Conservation (phyloP, 2,113 vertebrate genomes). For the Oenanthe oenanthe region DNA sequence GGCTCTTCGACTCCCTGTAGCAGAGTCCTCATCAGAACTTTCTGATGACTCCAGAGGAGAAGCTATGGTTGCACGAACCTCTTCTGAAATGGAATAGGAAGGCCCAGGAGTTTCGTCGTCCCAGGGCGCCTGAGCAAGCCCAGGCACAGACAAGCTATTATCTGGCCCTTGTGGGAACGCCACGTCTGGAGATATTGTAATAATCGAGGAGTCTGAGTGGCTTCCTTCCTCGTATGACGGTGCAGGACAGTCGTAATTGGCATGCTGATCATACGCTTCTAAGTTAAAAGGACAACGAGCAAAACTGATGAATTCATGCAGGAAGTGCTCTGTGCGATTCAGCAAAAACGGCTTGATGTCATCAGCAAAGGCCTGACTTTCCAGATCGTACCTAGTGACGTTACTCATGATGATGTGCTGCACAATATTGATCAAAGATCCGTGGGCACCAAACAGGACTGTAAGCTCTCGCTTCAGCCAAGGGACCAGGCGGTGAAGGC, state of each 20-base stretch:
- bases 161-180: constrained; percentile 61
- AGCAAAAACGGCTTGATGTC: constrained; percentile 88
- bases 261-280: constrained; percentile 89
- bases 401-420: constrained; percentile 88
- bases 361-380: constrained; percentile 81
- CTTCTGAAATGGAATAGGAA: constrained; percentile 85
- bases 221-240: constrained; percentile 86
- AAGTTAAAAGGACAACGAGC: constrained; percentile 89
- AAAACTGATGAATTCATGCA: constrained; percentile 90
- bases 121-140: constrained; percentile 82
- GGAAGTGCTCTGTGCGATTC: constrained; percentile 87
- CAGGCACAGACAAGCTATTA: constrained; percentile 47
- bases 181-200: constrained; percentile 89
- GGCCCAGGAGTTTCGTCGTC: constrained; percentile 93
- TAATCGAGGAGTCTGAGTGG: constrained; percentile 87
- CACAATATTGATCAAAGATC: constrained; percentile 85
- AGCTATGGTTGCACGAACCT: constrained; percentile 63
- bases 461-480: constrained; percentile 91
- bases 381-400: constrained; percentile 84
- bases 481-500: constrained; percentile 89
- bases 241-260: constrained; percentile 89
- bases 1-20: constrained; percentile 1
- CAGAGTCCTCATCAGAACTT: constrained; percentile 81
- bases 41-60: constrained; percentile 82
- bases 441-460: constrained; percentile 88